Base-by-base conservation (phyloP, 2,797 vertebrate genomes). In the Limnodromus scolopaceus region DNA sequence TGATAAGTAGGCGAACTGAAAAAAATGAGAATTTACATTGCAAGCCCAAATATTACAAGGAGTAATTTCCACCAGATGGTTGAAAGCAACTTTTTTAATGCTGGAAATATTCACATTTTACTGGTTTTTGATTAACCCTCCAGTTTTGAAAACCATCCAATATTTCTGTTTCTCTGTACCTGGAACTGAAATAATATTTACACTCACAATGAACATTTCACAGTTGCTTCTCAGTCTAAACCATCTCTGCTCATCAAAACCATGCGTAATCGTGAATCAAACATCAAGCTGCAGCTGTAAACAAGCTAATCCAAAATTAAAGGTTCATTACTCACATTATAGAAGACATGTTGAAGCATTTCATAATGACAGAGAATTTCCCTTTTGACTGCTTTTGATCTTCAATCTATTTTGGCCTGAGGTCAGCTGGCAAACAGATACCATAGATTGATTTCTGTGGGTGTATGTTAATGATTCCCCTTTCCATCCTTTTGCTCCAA, bases 401-500 rank as follows among this genome's bases (percentile, higher is more conserved):
- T 91, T 95, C 95, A 97, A 61, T 97, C 93, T 98, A 65, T 96
- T 97, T 97, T 97, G 95, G 96, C 97, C 96, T 86, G 92, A 96
- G 94, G 96, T 97, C 93, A 95, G 66, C 91, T 94, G 71, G 95
- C 86, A 96, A 96, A 97, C 84, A 98, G 96, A 96, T 92, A 96
- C 46, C 46, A 58, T 43, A 93, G 92, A 97, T n/a, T 97, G 96
- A 97, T 98, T 96, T 91, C 74, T 86, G 8, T 51, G 46, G 41
- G 58, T 94, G 38, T 91, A 48, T 41, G 51, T 76, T 98, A 98
- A 97, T 94, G 89, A 95, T 80, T 97, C 82, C 85, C 91, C 84
- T 93, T 95, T 65, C 51, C 55, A 88, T 30, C 57, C 34, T 77
- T 97, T 94, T 92, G 96, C 79, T 81, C 80, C 89, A 97, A 96